Evolutionary conservation across 2,888 invertebrate genomes (phyloP).

Genomic region (Apamea crenata): DNA sequence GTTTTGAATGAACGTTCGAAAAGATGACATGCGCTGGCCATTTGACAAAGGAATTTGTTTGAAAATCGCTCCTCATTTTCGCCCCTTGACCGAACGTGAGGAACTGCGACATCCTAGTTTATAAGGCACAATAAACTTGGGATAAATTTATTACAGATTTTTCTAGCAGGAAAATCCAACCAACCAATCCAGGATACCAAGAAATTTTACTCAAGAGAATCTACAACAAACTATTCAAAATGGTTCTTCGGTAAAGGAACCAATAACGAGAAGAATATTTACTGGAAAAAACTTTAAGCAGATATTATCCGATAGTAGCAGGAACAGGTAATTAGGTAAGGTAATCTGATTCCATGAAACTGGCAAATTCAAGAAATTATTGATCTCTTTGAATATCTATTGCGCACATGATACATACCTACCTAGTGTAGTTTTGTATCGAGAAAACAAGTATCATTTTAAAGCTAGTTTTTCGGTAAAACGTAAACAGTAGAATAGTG

Average conservation of each 20-base stretch:
- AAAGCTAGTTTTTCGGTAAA: slow-evolving; percentile 14
- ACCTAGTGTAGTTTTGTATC: neutral
- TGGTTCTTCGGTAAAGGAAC: neutral
- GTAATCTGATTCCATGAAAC: neutral
- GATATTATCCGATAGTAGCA: neutral
- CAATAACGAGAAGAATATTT: neutral
- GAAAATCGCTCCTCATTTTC: neutral
- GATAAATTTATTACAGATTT: neutral
- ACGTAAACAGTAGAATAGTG: slow-evolving; percentile 38
- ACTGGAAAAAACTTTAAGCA: slow-evolving; percentile 4
- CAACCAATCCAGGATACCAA: neutral
- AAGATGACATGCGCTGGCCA: neutral
- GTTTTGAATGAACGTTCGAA: neutral
- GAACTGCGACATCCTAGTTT: slow-evolving; percentile 16
- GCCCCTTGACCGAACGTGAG: neutral
- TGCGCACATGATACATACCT: neutral
- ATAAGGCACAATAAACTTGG: slow-evolving; percentile 8
- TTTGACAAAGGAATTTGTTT: neutral
- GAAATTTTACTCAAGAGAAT: slow-evolving; percentile 2
- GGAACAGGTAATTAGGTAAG: neutral
- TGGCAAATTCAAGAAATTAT: slow-evolving; percentile 9
- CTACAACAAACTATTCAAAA: slow-evolving; percentile 7
- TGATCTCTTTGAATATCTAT: neutral
- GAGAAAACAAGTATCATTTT: neutral
- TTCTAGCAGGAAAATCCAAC: neutral